phyloP scores from a whole-genome alignment of 2,888 invertebrate species.

The Drosophila trichaetosa region DNA sequence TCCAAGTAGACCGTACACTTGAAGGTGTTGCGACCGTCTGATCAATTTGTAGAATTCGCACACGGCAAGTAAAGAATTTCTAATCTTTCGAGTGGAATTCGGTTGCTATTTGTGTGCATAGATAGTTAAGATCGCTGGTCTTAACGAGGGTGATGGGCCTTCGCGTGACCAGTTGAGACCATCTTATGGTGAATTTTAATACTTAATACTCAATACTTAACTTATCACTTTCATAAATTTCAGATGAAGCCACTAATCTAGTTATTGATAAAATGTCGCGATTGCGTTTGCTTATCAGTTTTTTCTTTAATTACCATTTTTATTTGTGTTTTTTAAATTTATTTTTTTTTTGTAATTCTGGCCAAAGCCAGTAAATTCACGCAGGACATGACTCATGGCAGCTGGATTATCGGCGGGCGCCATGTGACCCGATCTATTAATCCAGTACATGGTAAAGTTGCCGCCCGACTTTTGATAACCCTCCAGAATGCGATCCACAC shows the following conservation, averaged over 20 bases:
- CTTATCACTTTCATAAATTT: constrained; percentile 43
- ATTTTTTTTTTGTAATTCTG: background rate
- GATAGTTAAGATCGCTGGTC: constrained; percentile 31
- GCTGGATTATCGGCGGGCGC: constrained; percentile 90
- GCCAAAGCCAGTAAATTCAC: constrained; percentile 81
- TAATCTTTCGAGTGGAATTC: constrained; percentile 48
- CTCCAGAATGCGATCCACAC: constrained; percentile 88
- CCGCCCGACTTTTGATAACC: constrained; percentile 89
- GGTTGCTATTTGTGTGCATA: background rate
- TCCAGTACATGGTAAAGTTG: constrained; percentile 83
- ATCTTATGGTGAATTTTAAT: constrained; percentile 28
- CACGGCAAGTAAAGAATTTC: constrained; percentile 53
- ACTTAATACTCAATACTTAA: constrained; percentile 25
- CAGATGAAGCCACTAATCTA: constrained; percentile 21
- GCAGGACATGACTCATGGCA: constrained; percentile 88
- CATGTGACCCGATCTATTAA: constrained; percentile 84
- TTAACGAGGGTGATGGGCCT: constrained; percentile 38
- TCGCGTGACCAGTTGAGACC: constrained; percentile 22
- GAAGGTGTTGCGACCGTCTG: constrained; percentile 57
- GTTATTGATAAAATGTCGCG: constrained; percentile 21
- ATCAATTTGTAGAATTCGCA: constrained; percentile 19
- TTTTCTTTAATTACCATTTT: constrained; percentile 4
- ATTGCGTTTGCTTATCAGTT: constrained; percentile 32
- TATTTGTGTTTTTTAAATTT: constrained; percentile 1
- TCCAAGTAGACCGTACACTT: constrained; percentile 46